Evolutionary conservation across 2,797 vertebrate genomes (phyloP), one percentile per base, ranked within the genome.

Genomic region (Diceros bicornis): DNA sequence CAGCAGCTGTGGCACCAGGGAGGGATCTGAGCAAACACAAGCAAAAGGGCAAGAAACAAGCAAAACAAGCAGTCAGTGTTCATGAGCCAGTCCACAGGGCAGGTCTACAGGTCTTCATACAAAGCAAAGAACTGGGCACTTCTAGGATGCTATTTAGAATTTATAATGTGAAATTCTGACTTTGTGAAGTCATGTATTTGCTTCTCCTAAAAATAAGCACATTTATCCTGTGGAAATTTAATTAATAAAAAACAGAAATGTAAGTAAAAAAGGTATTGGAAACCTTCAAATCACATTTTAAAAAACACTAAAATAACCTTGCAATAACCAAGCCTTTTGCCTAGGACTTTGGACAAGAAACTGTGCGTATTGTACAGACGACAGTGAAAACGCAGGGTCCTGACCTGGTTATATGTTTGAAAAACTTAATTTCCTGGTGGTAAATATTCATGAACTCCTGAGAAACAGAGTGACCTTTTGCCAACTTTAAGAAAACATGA

Each of bases 1-100:
- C 99, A 25, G 99, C 99, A 0, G 99, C 99, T 41, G 99, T 99
- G 13, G 99, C 99, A 92, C 99, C 99, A 68, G 99, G 99, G 89
- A 99, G 99, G 13, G 99, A 99, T 98, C 99, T 99, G 57, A 52
- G 71, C 25, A 91, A 59, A 91, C 3, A 57, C 0, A 74, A 57
- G n/a, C 64, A 64, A 84, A 75, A 87, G 55, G 62, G 78, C 71
- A 95, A 96, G 71, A 78, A 50, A 72, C 61, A 96, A 57, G 78
- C 59, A 79, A 81, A 97, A 96, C 64, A 8, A 88, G 97, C 8
- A 88, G 62, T 50, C 77, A 78, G 84, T 55, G 68, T 71, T 72
- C 84, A 37, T 10, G 23, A 59, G 90, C 41, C 1, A 74, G 6
- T 77, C 96, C 95, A 59, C 34, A 41, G 11, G 6, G 32, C 9